Conservation (phyloP, 2,797 vertebrate species). For the Allenopithecus nigroviridis region DNA sequence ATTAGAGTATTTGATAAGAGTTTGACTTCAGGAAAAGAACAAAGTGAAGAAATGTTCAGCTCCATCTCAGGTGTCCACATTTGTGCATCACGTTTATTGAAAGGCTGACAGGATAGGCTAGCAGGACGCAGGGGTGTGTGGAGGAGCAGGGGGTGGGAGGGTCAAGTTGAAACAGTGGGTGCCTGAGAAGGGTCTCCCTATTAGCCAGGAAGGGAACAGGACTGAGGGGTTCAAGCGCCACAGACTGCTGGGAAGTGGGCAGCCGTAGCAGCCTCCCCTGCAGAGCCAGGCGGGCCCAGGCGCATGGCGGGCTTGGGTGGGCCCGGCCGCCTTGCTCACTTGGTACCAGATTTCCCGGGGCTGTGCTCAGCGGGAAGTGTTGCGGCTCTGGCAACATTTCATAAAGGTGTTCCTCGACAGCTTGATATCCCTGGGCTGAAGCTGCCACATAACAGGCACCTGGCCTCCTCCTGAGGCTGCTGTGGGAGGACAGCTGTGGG, state of each 20-base stretch:
- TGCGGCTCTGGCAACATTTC: background rate
- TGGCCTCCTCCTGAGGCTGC: background rate
- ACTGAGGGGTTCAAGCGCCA: background rate
- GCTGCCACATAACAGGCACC: conserved; percentile 44
- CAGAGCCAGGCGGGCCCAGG: accelerated
- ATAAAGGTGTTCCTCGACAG: conserved; percentile 1
- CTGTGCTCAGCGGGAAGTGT: background rate
- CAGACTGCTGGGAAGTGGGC: background rate
- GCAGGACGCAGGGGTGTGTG: conserved; percentile 26
- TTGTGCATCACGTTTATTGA: conserved; percentile 53
- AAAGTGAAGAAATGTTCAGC: conserved; percentile 56
- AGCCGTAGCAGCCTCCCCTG: background rate
- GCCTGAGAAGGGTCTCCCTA: conserved; percentile 53
- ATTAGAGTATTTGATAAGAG: background rate
- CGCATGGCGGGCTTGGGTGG: background rate
- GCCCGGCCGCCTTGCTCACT: background rate
- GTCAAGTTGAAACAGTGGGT: background rate
- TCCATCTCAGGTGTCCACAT: background rate
- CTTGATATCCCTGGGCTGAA: background rate
- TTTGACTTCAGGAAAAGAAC: conserved; percentile 73
- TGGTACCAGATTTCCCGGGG: background rate
- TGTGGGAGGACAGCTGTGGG: background rate
- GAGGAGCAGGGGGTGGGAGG: background rate
- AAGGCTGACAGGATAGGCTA: conserved; percentile 38
- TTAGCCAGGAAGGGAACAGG: background rate